Conservation (phyloP, 2,797 vertebrate genomes). For the Gambusia yucatana region DNA sequence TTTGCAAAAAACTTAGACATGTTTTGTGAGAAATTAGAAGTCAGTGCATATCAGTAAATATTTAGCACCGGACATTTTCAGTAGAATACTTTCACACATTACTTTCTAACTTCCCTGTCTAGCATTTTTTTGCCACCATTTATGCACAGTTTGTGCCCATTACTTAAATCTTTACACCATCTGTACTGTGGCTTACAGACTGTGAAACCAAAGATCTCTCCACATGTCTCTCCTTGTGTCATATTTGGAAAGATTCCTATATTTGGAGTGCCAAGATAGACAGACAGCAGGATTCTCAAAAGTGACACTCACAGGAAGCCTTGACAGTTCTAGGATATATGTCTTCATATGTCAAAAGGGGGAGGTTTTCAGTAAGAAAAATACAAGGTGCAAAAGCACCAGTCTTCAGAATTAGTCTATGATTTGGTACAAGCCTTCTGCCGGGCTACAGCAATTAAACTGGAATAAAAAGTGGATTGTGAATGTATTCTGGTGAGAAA, state of each 20-base stretch:
- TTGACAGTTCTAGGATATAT: slow-evolving; percentile 63
- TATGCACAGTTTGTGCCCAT: background rate
- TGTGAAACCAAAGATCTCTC: slow-evolving; percentile 9
- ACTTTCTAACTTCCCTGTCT: background rate
- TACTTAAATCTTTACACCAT: slow-evolving; percentile 16
- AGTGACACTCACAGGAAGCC: slow-evolving; percentile 47
- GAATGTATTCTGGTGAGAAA: background rate
- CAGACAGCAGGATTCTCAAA: slow-evolving; percentile 39
- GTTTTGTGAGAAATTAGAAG: too few relatives aligned
- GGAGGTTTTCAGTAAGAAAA: slow-evolving; percentile 15
- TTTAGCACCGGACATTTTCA: background rate
- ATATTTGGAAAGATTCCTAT: slow-evolving; percentile 35
- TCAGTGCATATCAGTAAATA: background rate
- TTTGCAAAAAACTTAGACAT: background rate
- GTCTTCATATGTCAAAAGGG: slow-evolving; percentile 28
- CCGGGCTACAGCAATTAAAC: background rate
- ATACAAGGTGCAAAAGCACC: background rate
- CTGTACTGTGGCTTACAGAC: slow-evolving; percentile 21
- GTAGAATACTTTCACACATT: slow-evolving; percentile 5
- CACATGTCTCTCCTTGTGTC: slow-evolving; percentile 27
- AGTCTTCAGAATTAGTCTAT: background rate
- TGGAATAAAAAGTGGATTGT: background rate
- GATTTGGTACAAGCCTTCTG: background rate
- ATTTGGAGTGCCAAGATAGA: slow-evolving; percentile 27
- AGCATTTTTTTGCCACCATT: background rate